Conservation (phyloP, 1,140 invertebrate species). For the Drosophila trapezifrons region DNA sequence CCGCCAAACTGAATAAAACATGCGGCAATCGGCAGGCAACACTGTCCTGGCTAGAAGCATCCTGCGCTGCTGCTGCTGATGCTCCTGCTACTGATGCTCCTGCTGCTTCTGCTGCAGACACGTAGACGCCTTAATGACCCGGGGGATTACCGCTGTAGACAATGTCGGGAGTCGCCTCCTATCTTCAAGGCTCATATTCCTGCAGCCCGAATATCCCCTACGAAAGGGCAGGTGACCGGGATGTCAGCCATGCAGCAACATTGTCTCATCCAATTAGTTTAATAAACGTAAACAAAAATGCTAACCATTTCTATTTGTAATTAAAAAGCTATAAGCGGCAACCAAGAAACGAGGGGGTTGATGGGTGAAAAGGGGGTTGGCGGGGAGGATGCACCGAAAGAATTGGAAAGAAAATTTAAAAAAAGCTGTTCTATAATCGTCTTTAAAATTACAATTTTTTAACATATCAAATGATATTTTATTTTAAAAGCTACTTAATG, state of each 20-base stretch:
- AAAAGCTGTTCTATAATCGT: too few species aligned
- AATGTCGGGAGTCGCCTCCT: constrained; percentile 8
- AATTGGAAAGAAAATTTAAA: neutral
- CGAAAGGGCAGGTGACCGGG: constrained; percentile 19
- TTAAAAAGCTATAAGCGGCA: constrained; percentile 72
- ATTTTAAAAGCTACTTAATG: too few species aligned
- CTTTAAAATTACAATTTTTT: too few species aligned
- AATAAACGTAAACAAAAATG: constrained; percentile 60
- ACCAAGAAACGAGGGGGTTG: constrained; percentile 36
- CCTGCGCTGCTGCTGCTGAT: constrained; percentile 24
- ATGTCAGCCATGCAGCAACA: constrained; percentile 23
- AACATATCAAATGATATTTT: neutral
- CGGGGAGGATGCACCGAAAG: constrained; percentile 7
- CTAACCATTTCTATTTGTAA: constrained; percentile 55
- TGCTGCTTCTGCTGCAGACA: constrained; percentile 55
- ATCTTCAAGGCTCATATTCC: constrained; percentile 22
- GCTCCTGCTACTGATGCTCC: constrained; percentile 9
- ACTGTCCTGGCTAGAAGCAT: constrained; percentile 39
- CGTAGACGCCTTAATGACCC: constrained; percentile 78
- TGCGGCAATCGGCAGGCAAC: constrained; percentile 72
- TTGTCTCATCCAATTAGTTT: constrained; percentile 59
- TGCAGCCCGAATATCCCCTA: constrained; percentile 16
- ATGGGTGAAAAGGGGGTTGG: constrained; percentile 15
- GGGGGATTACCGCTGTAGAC: constrained; percentile 70
- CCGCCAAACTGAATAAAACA: constrained; percentile 70